Base-by-base conservation (phyloP, 2,113 vertebrate species). In the Cyrtonyx montezumae region DNA sequence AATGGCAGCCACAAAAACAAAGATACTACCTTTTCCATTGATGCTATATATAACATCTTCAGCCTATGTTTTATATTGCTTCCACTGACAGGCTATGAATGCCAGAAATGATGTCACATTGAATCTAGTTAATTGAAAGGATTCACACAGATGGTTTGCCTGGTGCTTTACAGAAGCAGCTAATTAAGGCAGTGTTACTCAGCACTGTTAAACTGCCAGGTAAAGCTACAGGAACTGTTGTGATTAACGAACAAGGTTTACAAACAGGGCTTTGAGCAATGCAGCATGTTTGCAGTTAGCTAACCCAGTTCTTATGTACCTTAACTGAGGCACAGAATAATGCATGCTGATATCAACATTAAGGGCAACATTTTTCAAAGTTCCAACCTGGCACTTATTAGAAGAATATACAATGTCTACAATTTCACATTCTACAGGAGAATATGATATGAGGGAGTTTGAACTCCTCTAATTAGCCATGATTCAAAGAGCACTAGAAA, bases 101-200 rank as follows among this genome's bases (percentile, higher is more conserved):
- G 53, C 53, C 78, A 87, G 81, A 37, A n/a, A 79, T 76, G 86
- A 87, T 42, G 77, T 90, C 42, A 84, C 48, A 82, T 7, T 75
- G 69, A 90, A 73, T 21, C 23, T 53, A 67, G 49, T 93, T 96
- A 95, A 94, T 96, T 92, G 91, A 84, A 92, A 87, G 84, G 71
- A 93, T 93, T 96, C 91, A 93, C 80, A 79, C 91, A 94, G 92
- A 95, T 88, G 83, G 84, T 86, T 96, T 94, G 79, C 88, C 51
- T 80, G 73, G 85, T 79, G 70, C 88, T 94, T 93, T 79, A 77
- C 48, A 63, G 69, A 87, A 58, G 67, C 80, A 82, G 58, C 77
- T 93, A 95, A 95, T 97, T 95, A 95, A 93, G 87, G 67, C 75
- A 79, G n/a, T 71, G 45, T 84, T 94, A 93, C 59, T 83, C 65